These are phyloP conservation scores for Garrulus glandarius DNA, from an alignment of 2,797 vertebrate species.

Conservation along the genomic window DNA sequence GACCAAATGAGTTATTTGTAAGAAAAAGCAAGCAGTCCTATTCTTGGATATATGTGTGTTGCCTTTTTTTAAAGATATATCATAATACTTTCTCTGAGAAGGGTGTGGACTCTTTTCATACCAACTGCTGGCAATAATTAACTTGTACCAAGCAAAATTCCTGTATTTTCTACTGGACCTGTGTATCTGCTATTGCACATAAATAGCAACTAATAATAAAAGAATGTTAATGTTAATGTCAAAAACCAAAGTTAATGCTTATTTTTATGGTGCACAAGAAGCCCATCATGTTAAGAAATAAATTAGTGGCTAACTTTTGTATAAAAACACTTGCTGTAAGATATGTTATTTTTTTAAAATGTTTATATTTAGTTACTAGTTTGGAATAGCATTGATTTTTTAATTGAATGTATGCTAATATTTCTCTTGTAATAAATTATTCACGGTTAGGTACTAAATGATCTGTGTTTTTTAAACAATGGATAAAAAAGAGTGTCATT, in stretches of 20 bases:
- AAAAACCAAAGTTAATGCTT: neutral
- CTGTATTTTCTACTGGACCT: neutral
- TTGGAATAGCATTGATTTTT: neutral
- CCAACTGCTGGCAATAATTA: neutral
- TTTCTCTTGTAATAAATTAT: slow-evolving; percentile 20
- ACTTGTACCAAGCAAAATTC: neutral
- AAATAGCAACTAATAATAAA: neutral
- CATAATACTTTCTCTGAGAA: neutral
- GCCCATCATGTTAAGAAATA: neutral
- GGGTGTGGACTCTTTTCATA: neutral
- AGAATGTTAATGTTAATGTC: neutral
- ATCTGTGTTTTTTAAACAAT: neutral
- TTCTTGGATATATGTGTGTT: neutral
- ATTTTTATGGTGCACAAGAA: neutral
- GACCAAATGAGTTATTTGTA: neutral
- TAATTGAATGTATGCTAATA: neutral
- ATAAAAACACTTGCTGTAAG: neutral
- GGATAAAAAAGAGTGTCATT: neutral
- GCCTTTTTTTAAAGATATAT: neutral
- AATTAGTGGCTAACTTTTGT: neutral
- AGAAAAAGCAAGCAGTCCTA: neutral
- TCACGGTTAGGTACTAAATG: neutral
- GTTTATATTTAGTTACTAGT: neutral
- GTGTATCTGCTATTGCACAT: neutral
- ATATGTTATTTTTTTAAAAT: neutral